Percentiles rank a stretch among this genome's conserved stretches.
Conservation (phyloP, 1,140 invertebrate species). For the Venturia canescens region DNA sequence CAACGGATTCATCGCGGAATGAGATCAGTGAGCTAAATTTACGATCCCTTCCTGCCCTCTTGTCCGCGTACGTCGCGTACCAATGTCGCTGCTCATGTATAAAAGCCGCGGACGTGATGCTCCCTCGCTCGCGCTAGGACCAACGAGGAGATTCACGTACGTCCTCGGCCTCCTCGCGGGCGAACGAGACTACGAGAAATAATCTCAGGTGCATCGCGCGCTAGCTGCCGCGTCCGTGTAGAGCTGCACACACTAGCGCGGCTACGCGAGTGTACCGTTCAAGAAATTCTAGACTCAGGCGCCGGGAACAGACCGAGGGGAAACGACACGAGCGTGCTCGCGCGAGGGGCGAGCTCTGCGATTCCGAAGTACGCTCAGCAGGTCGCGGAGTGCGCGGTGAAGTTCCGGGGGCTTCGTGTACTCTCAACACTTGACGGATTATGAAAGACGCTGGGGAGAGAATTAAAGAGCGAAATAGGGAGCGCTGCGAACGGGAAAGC, state of each 20-base stretch:
- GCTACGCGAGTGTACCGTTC: constrained; percentile 43
- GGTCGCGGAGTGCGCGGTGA: too few relatives aligned
- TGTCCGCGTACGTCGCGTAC: background rate
- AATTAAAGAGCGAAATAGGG: too few relatives aligned
- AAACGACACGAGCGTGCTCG: too few relatives aligned
- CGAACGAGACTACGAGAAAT: background rate
- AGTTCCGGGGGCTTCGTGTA: background rate
- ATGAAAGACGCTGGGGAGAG: background rate
- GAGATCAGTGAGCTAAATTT: constrained; percentile 69
- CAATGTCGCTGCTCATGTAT: too few relatives aligned
- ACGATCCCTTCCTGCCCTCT: constrained; percentile 46
- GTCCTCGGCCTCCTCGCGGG: background rate
- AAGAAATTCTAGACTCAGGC: constrained; percentile 42
- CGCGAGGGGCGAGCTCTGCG: too few relatives aligned
- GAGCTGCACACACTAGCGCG: too few relatives aligned
- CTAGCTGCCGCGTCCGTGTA: too few relatives aligned
- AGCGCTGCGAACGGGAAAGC: constrained; percentile 20
- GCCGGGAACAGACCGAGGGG: background rate
- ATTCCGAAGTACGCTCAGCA: too few relatives aligned
- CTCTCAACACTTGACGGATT: background rate
- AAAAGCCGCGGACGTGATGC: background rate
- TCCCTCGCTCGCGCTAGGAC: too few relatives aligned
- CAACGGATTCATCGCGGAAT: constrained; percentile 64
- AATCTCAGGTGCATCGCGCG: constrained; percentile 36
- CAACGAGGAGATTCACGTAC: constrained; percentile 21